phyloP scores from a whole-genome alignment of 2,113 vertebrate genomes.

The Melanocharis versteri region DNA sequence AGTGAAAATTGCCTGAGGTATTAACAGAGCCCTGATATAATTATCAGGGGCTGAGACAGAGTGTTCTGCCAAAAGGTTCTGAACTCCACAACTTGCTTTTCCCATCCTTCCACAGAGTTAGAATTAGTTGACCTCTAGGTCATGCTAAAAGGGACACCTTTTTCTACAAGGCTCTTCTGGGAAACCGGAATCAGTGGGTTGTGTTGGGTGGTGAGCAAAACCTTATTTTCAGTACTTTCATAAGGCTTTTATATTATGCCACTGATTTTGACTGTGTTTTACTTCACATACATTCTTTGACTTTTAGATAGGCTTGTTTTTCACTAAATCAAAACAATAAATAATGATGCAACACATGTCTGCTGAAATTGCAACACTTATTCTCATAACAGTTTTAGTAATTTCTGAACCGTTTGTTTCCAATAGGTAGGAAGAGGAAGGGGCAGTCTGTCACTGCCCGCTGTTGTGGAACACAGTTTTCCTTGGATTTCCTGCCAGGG shows the following conservation, averaged over 20 bases:
- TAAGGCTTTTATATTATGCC: background rate
- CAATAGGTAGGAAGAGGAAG: background rate
- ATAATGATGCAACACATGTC: background rate
- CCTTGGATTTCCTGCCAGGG: background rate
- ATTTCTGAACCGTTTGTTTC: background rate
- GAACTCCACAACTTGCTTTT: constrained; percentile 15
- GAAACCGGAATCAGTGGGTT: background rate
- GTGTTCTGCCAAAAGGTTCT: constrained; percentile 5
- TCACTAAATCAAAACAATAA: background rate
- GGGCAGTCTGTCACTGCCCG: background rate
- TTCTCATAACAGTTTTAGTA: background rate
- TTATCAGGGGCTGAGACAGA: background rate
- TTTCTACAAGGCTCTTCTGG: background rate
- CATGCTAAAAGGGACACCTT: background rate
- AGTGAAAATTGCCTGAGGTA: background rate
- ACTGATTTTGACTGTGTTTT: background rate
- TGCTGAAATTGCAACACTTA: background rate
- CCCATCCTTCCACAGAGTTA: background rate
- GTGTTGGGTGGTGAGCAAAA: background rate
- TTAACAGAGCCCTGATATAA: background rate
- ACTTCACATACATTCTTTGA: background rate
- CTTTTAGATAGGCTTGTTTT: background rate
- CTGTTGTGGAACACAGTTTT: background rate
- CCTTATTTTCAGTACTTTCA: background rate
- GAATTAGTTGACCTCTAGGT: constrained; percentile 15